A percentile compares a stretch with the other conserved stretches of the same genome.
These are phyloP conservation scores for Chionis minor DNA, from an alignment of 2,113 vertebrate genomes.

Conservation along the genomic window DNA sequence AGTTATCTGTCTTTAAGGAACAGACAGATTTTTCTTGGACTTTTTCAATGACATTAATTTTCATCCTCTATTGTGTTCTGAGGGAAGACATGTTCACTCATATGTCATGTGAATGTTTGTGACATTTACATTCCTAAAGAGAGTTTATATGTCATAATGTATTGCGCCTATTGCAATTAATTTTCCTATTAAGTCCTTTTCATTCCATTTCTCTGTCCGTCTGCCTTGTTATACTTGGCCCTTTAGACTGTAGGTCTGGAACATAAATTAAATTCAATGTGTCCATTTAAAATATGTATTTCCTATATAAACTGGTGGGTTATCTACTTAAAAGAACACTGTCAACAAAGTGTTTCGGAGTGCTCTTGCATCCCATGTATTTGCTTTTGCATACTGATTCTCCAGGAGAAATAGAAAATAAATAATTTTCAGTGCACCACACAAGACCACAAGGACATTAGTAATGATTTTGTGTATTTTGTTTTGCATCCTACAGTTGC, in stretches of 20 bases:
- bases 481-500: background rate
- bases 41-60: constrained; percentile 44
- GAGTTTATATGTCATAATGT: constrained; percentile 28
- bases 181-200: constrained; percentile 24
- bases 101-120: constrained; percentile 43
- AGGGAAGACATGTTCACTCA: constrained; percentile 45
- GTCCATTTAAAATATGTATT: background rate
- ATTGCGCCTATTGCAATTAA: constrained; percentile 46
- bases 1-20: constrained; percentile 35
- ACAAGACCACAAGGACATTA: background rate
- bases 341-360: background rate
- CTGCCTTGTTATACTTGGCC: background rate
- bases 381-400: background rate
- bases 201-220: background rate
- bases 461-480: too few species aligned
- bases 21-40: constrained; percentile 11
- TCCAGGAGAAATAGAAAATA: background rate
- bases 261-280: background rate
- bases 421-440: background rate
- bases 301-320: background rate
- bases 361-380: background rate
- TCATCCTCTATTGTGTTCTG: constrained; percentile 46
- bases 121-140: constrained; percentile 52
- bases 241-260: background rate
- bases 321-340: background rate